Base-by-base conservation (phyloP, 30 jellyfish, hydroid and myxozoan genomes). In the Aurelia sp. region DNA sequence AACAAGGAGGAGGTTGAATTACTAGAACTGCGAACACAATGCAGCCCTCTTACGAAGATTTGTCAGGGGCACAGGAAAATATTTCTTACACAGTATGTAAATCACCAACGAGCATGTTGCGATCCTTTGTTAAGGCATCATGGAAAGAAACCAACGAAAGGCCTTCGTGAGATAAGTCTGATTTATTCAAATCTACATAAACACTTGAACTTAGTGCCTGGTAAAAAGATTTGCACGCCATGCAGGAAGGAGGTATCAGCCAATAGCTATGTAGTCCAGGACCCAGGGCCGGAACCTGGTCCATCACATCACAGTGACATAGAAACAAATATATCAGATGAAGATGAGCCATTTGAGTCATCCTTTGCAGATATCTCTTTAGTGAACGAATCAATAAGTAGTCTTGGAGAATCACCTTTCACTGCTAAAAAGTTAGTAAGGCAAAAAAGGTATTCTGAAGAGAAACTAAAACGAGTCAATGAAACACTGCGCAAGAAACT, bases 291-390 rank as follows among this genome's bases (percentile, higher is more conserved):
- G 4, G 68, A 58, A 7, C 68, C 21, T 16, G 68, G 68, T 58
- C 27, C 68, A 58, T 58, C 68, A 58, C 4, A 18, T 58, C 68
- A 58, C 3, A 58, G 48, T 8, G 82, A 71, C 31, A 47, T 71
- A 13, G 82, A 51, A 71, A 51, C 59, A 30, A 40, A 41, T 13
- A 35, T 6, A 51, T 51, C 66, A 41, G 59, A 51, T 71, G 82
- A 71, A 15, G 41, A 71, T 71, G 82, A 71, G 61, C 59, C 33
- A 41, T 71, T 71, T 71, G 65, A 71, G 62, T 71, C 82, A 51
- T 51, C 66, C 61, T 17, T 38, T 30, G 82, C 61, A n/a, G 82
- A 33, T 31, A 41, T 71, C 24, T 71, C 82, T 41, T 51, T 35
- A 35, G 66, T 71, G 13, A 10, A 68, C 30, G 59, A 68, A 40